Percentiles rank a stretch among this genome's conserved stretches.
These are phyloP conservation scores for Fregetta grallaria DNA, from an alignment of 2,113 vertebrate genomes.

Conservation along the genomic window DNA sequence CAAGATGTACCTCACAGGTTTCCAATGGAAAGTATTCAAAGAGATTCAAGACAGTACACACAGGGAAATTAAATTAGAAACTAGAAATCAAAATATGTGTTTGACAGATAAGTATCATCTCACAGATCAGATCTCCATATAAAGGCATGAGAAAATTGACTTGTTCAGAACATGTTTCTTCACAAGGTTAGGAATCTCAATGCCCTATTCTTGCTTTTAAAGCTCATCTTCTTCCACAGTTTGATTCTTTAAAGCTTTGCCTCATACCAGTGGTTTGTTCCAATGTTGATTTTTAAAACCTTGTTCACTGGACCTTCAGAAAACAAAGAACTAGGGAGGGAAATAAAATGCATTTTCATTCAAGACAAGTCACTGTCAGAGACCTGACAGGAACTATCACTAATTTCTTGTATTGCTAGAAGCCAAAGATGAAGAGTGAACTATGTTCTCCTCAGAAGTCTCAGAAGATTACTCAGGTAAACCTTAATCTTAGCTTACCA, in stretches of 20 bases:
- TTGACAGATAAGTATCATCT: not conserved
- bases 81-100: not conserved
- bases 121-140: not conserved
- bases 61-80: not conserved
- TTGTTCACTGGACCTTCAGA: not conserved
- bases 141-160: not conserved
- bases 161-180: not conserved
- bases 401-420: not conserved
- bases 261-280: not conserved
- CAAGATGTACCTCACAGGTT: not conserved
- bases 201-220: not conserved
- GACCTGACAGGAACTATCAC: not conserved
- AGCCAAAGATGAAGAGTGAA: not conserved
- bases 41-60: not conserved
- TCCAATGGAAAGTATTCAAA: not conserved
- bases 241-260: not conserved
- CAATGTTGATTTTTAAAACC: not conserved
- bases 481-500: not conserved
- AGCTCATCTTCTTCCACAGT: not conserved
- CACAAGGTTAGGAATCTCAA: not conserved
- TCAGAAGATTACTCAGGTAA: not conserved
- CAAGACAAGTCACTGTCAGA: not conserved
- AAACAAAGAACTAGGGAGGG: not conserved
- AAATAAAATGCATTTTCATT: not conserved
- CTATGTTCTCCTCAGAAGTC: not conserved